Evolutionary conservation across 2,113 vertebrate genomes (phyloP), one percentile per base, ranked within the genome.

Genomic region (Ia io): DNA sequence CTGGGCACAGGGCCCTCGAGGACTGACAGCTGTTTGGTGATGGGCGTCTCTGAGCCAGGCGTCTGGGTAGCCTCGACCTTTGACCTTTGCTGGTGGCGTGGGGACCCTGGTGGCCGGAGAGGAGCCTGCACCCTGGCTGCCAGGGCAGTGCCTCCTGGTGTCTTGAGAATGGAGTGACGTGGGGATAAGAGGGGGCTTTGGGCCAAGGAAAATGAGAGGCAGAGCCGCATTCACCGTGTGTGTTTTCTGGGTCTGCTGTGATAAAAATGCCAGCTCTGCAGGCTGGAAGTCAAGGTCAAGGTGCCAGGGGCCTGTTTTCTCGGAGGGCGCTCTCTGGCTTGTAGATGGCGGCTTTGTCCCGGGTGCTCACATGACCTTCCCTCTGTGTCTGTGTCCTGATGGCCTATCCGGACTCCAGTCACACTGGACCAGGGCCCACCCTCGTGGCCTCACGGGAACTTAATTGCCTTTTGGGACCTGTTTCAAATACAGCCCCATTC

Each of bases 161-260:
- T n/a, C 10, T 23, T 28, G 28, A 85, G 65, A 67, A 67, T 7
- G 14, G 28, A 71, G 22, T 11, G 35, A 59, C 37, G 2, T 7
- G 23, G 30, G 22, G 42, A 28, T 22, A n/a, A 11, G 73, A 40
- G 32, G 22, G 70, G 37, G 1, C 42, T 23, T 49, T 13, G 18
- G 76, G 30, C 14, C 51, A 56, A 82, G 22, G 44, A 13, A 63
- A 11, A 73, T 5, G 16, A 59, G 61, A 84, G 49, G 25, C 25
- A 16, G 56, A 88, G 25, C 51, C 89, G 53, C 32, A 25, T 67
- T 11, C 87, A 2, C 37, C 9, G n/a, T 10, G 6, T 12, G n/a
- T 0, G 1, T 35, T 49, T 8, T 3, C 20, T 7, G 4, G 9
- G 35, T 35, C 30, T 22, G 14, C 51, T 16, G 4, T 44, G 2